Evolutionary conservation across 2,888 invertebrate species (phyloP).

Genomic region (Nemotelus pantherinus): DNA sequence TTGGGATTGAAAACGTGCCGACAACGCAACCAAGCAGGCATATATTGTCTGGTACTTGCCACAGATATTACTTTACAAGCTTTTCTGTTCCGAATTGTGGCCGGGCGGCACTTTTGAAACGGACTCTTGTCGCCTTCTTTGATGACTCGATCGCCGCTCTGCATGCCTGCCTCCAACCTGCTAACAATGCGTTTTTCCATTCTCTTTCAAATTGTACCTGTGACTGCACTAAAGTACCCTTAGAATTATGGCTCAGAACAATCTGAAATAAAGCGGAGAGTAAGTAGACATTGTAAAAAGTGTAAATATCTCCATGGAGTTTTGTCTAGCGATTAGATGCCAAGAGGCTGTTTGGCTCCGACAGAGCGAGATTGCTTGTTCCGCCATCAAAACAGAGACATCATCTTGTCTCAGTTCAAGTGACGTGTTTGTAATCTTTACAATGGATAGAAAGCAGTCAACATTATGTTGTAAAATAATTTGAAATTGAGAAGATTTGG

Average conservation of each 20-base stretch:
- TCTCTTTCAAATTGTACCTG: too few species aligned
- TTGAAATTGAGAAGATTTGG: background rate
- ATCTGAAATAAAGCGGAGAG: background rate
- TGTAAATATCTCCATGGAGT: background rate
- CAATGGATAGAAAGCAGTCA: background rate
- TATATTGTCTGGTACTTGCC: background rate
- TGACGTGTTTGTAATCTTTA: background rate
- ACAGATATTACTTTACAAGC: background rate
- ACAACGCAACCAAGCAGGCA: background rate
- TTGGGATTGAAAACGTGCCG: background rate
- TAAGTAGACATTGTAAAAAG: slow-evolving; percentile 8
- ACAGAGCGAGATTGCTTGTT: too few species aligned
- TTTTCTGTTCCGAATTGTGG: background rate
- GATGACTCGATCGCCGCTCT: too few species aligned
- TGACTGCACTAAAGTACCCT: background rate
- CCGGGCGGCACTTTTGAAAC: slow-evolving; percentile 9
- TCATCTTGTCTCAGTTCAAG: slow-evolving; percentile 3
- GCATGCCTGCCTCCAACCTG: too few species aligned
- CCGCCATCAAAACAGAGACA: background rate
- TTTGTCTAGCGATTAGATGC: background rate
- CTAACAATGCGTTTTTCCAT: too few species aligned
- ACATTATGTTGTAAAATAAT: slow-evolving; percentile 6
- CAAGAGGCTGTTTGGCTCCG: background rate
- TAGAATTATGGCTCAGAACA: background rate
- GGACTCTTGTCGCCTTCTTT: background rate